phyloP scores from a whole-genome alignment of 2,113 vertebrate genomes.

The Boulengeromyrus knoepffleri region DNA sequence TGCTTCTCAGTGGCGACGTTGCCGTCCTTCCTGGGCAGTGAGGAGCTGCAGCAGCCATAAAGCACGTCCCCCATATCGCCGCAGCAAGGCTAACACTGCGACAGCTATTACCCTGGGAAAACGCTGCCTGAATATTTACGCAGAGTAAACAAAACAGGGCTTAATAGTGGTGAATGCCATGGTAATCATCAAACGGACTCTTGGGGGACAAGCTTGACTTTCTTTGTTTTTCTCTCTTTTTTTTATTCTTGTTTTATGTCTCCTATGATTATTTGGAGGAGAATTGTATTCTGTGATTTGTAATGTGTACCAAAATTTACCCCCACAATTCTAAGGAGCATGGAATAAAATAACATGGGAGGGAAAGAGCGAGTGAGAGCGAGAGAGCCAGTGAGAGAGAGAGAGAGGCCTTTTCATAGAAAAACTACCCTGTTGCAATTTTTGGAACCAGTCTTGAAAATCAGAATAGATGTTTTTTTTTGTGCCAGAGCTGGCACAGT shows the following conservation, averaged over 20 bases:
- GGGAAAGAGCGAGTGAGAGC: neutral
- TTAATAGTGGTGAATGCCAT: neutral
- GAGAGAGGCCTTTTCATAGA: neutral
- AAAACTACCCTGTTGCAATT: neutral
- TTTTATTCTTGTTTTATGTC: conserved; percentile 5
- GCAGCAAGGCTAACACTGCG: neutral
- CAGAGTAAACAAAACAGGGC: conserved; percentile 1
- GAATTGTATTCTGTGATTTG: neutral
- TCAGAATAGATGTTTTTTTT: neutral
- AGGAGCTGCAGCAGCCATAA: neutral
- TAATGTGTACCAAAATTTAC: neutral
- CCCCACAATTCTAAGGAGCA: neutral
- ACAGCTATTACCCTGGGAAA: neutral
- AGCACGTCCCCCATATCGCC: neutral
- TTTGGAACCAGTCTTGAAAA: neutral
- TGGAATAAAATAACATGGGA: neutral
- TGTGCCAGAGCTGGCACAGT: neutral
- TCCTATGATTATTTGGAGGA: conserved; percentile 2
- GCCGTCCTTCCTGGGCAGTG: neutral
- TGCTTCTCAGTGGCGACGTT: neutral
- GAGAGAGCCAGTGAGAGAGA: neutral
- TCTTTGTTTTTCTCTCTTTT: conserved; percentile 12
- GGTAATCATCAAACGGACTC: neutral
- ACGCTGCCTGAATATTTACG: neutral
- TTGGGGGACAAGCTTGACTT: conserved; percentile 1